Evolutionary conservation across 2,888 invertebrate species (phyloP).

Genomic region (Drosophila atroscutellata): DNA sequence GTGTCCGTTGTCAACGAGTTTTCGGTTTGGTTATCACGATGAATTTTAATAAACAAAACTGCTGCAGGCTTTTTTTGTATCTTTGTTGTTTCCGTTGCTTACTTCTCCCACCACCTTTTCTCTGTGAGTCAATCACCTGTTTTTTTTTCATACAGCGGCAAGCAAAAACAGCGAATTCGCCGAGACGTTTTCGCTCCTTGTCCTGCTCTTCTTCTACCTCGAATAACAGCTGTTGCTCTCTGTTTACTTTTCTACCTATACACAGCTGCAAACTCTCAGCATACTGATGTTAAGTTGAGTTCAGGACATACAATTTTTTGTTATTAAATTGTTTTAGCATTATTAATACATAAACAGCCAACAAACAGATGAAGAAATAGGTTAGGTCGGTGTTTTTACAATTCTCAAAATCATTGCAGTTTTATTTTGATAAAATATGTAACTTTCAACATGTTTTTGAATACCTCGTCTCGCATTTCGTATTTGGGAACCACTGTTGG

Average conservation of each 20-base stretch:
- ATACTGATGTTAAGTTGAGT: constrained; percentile 10
- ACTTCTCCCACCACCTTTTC: constrained; percentile 34
- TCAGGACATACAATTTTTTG: neutral
- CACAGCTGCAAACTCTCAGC: constrained; percentile 14
- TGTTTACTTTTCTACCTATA: constrained; percentile 48
- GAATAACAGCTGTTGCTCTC: constrained; percentile 45
- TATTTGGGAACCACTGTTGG: constrained; percentile 15
- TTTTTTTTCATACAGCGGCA: constrained; percentile 52
- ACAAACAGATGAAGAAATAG: neutral
- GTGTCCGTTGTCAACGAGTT: constrained; percentile 67
- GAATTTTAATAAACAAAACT: constrained; percentile 39
- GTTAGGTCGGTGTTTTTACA: neutral
- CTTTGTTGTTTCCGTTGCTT: constrained; percentile 58
- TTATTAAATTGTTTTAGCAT: neutral
- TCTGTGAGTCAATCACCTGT: constrained; percentile 72
- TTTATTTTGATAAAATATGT: neutral
- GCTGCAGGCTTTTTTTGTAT: constrained; percentile 31
- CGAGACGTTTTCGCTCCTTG: constrained; percentile 21
- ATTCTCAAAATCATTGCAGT: neutral
- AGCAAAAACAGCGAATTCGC: constrained; percentile 59
- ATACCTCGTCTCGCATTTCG: neutral
- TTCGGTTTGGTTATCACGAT: constrained; percentile 59
- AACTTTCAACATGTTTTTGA: neutral
- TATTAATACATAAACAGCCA: neutral
- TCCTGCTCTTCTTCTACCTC: constrained; percentile 2